Conservation (phyloP, 2,888 invertebrate genomes). For the Tachystola acroxantha region DNA sequence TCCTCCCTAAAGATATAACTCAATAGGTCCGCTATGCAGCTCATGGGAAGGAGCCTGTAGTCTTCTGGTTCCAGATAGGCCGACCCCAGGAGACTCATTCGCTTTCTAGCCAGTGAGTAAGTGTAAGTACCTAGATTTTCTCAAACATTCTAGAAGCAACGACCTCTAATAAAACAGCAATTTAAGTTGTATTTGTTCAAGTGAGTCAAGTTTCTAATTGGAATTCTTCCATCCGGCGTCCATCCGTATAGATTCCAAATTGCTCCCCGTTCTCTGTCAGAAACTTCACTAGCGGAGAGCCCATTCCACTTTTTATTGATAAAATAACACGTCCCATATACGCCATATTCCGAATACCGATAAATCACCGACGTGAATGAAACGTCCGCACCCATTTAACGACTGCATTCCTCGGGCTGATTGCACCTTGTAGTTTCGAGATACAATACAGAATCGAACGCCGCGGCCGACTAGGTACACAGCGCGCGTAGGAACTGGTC, state of each 20-base stretch:
- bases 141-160: too few species aligned
- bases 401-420: slow-evolving; percentile 16
- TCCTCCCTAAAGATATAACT: too few species aligned
- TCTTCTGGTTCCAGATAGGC: too few species aligned
- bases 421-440: slow-evolving; percentile 6
- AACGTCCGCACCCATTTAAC: slow-evolving; percentile 50
- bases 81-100: too few species aligned
- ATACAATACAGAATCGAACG: slow-evolving; percentile 10
- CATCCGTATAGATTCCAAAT: neutral
- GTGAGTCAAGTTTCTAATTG: neutral
- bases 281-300: slow-evolving; percentile 3
- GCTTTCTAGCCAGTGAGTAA: too few species aligned
- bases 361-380: slow-evolving; percentile 60
- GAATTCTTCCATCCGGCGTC: neutral
- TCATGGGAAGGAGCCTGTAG: too few species aligned
- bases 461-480: slow-evolving; percentile 28
- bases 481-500: slow-evolving; percentile 28
- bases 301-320: slow-evolving; percentile 14
- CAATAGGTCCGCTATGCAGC: too few species aligned
- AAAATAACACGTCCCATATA: slow-evolving; percentile 27
- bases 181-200: too few species aligned
- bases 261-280: slow-evolving; percentile 1
- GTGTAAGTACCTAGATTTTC: too few species aligned
- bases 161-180: too few species aligned
- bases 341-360: slow-evolving; percentile 57